Percentiles rank a stretch among this genome's conserved stretches.
Conservation (phyloP, 2,797 vertebrate genomes). For the Podarcis lilfordi region DNA sequence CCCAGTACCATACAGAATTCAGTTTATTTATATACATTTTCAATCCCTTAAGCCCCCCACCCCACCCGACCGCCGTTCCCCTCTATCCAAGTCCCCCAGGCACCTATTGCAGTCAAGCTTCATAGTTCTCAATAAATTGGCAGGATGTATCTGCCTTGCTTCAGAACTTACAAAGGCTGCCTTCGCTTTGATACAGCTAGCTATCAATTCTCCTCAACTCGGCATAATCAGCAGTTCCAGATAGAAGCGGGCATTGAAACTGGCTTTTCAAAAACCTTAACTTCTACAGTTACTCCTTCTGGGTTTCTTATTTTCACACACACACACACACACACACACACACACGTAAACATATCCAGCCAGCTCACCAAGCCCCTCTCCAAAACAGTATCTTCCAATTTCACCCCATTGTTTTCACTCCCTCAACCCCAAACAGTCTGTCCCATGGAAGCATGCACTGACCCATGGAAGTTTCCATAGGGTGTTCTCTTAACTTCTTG, state of each 20-base stretch:
- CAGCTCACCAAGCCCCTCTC: no score
- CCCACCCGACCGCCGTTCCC: not conserved
- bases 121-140: conserved; percentile 6
- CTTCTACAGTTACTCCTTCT: conserved; percentile 38
- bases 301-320: conserved; percentile 47
- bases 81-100: not conserved
- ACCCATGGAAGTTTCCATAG: no score
- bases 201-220: conserved; percentile 45
- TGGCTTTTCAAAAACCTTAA: conserved; percentile 51
- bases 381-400: no score
- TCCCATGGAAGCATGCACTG: no score
- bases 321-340: no score
- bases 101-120: conserved; percentile 18
- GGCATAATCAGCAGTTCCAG: conserved; percentile 44
- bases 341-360: not conserved
- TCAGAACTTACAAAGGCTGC: conserved; percentile 44
- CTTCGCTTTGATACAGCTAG: conserved; percentile 45
- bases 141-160: not conserved
- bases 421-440: no score
- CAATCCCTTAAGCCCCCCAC: not conserved
- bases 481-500: no score
- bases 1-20: not conserved
- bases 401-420: no score
- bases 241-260: conserved; percentile 28
- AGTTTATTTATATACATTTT: not conserved